These are phyloP conservation scores for Sinopyrophorus schimmeli DNA, from an alignment of 2,888 invertebrate genomes.

Conservation along the genomic window DNA sequence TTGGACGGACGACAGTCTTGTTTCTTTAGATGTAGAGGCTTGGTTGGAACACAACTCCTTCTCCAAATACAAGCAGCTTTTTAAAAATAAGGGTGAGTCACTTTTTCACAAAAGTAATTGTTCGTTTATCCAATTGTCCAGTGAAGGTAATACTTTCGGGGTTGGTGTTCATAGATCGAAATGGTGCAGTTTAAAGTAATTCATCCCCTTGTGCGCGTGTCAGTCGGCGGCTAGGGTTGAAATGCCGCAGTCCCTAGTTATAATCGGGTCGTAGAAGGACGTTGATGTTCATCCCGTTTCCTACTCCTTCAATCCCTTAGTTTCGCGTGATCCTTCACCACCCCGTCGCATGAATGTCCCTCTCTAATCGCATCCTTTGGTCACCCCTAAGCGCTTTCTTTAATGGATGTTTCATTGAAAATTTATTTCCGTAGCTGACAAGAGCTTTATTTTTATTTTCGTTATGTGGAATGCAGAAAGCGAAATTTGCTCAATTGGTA, in stretches of 20 bases:
- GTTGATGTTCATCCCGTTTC: conserved; percentile 14
- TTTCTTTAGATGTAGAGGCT: conserved; percentile 65
- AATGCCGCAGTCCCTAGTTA: conserved; percentile 30
- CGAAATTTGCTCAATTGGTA: conserved; percentile 85
- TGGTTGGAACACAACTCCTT: conserved; percentile 78
- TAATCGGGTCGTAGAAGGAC: conserved; percentile 14
- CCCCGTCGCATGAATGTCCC: conserved; percentile 4
- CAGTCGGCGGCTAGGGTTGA: conserved; percentile 21
- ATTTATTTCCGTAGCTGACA: conserved; percentile 26
- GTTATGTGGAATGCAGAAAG: conserved; percentile 71
- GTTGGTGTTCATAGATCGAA: conserved; percentile 20
- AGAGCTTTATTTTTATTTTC: conserved; percentile 13
- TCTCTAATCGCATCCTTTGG: not conserved
- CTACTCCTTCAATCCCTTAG: conserved; percentile 5
- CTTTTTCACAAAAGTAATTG: too few relatives aligned
- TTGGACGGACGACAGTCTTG: conserved; percentile 51
- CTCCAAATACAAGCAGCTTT: conserved; percentile 69
- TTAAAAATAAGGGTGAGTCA: conserved; percentile 74
- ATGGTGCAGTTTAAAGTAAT: conserved; percentile 14
- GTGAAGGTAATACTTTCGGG: too few relatives aligned
- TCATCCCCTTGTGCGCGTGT: conserved; percentile 28
- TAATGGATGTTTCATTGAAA: conserved; percentile 12
- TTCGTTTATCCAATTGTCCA: too few relatives aligned
- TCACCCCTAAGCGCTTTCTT: conserved; percentile 5
- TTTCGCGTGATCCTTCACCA: conserved; percentile 5